These are phyloP conservation scores for Taxidea taxus DNA, from an alignment of 2,113 vertebrate genomes.

Conservation along the genomic window DNA sequence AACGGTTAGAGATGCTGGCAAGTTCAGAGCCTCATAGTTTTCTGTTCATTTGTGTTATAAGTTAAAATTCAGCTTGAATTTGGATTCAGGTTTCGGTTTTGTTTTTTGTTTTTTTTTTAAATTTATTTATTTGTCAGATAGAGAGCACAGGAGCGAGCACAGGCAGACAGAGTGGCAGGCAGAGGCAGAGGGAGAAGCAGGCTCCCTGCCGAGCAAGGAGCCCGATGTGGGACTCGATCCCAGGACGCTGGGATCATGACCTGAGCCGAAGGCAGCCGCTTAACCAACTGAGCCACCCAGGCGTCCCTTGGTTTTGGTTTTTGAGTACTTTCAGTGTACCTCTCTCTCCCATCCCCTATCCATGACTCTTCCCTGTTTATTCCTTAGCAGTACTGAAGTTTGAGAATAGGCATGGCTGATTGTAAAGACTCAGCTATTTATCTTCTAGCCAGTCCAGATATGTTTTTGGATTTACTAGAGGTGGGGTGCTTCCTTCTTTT, in stretches of 20 bases:
- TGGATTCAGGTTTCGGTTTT: not conserved
- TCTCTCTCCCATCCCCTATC: not conserved
- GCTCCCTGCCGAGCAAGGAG: too few relatives aligned
- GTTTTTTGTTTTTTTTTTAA: too few relatives aligned
- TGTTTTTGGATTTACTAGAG: not conserved
- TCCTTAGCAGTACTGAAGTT: not conserved
- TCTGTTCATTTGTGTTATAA: not conserved
- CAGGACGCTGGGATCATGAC: too few relatives aligned
- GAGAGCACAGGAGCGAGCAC: too few relatives aligned
- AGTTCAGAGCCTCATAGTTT: slow-evolving; percentile 16
- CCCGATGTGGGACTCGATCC: too few relatives aligned
- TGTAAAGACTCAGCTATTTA: not conserved
- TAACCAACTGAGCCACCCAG: too few relatives aligned
- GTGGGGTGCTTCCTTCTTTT: not conserved
- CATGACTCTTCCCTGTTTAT: not conserved
- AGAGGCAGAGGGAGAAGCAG: too few relatives aligned
- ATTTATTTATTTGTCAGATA: too few relatives aligned
- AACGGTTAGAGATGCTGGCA: not conserved
- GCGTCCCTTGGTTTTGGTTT: not conserved
- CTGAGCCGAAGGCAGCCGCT: too few relatives aligned
- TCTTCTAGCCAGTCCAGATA: not conserved
- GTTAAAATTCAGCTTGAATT: slow-evolving; percentile 1
- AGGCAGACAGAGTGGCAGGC: too few relatives aligned
- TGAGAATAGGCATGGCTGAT: not conserved
- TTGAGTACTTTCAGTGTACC: not conserved